phyloP scores from a whole-genome alignment of 2,113 vertebrate species.

The Nothobranchius furzeri region DNA sequence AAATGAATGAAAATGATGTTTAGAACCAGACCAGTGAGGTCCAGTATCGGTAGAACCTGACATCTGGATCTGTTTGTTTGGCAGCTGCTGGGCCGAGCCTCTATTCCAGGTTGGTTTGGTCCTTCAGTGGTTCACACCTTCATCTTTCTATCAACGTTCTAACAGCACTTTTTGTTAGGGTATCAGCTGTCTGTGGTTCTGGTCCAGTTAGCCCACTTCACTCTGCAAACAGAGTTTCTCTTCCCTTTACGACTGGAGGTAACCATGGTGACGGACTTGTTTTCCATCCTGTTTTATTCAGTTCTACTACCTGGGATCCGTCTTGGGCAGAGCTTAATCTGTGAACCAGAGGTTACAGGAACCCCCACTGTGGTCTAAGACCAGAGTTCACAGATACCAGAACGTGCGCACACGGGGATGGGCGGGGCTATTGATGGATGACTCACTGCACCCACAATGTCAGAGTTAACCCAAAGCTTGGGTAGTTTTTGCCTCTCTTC shows the following conservation, averaged over 20 bases:
- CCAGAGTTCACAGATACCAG: too few species aligned
- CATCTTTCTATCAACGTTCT: not conserved
- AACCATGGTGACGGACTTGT: slow-evolving; percentile 1
- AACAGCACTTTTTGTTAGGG: slow-evolving; percentile 24
- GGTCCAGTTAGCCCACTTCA: slow-evolving; percentile 77
- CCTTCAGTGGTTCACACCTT: not conserved
- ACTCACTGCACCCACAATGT: too few species aligned
- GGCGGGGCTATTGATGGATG: too few species aligned
- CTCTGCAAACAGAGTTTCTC: slow-evolving; percentile 67
- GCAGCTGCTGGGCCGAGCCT: slow-evolving; percentile 44
- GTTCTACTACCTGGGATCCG: too few species aligned
- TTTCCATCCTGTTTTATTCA: not conserved
- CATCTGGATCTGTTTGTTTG: not conserved
- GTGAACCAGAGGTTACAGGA: too few species aligned
- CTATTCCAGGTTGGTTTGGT: slow-evolving; percentile 46
- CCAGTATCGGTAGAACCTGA: not conserved
- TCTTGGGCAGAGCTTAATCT: too few species aligned
- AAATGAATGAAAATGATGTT: not conserved
- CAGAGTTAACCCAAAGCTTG: too few species aligned
- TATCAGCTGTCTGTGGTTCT: slow-evolving; percentile 79
- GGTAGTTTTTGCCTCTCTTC: too few species aligned
- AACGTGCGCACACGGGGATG: too few species aligned
- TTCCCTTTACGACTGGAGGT: slow-evolving; percentile 84
- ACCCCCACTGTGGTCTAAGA: too few species aligned
- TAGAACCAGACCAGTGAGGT: too few species aligned